Percentiles rank a stretch among this genome's conserved stretches.
These are phyloP conservation scores for Tympanoctomys barrerae DNA, from an alignment of 2,797 vertebrate species.

Conservation along the genomic window DNA sequence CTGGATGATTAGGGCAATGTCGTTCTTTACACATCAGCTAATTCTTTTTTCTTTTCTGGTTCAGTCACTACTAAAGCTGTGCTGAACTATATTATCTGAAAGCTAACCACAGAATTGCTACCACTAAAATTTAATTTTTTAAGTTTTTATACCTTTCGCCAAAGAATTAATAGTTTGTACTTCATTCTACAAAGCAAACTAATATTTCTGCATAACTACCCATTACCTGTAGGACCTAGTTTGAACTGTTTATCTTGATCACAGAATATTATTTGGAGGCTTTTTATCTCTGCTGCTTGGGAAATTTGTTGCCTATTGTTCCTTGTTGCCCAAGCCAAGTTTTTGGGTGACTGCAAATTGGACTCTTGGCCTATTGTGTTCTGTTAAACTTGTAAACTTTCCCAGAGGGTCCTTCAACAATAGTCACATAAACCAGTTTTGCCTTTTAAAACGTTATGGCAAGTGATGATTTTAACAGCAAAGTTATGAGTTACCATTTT, in stretches of 20 bases:
- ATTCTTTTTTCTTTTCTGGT: slow-evolving; percentile 47
- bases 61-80: slow-evolving; percentile 53
- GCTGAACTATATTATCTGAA: slow-evolving; percentile 59
- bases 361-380: neutral
- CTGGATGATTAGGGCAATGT: neutral
- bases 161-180: slow-evolving; percentile 32
- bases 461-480: neutral
- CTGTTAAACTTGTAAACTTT: slow-evolving; percentile 51
- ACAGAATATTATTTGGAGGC: neutral
- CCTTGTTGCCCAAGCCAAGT: neutral
- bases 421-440: neutral
- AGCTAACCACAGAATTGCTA: slow-evolving; percentile 64
- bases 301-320: neutral
- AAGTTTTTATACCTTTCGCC: slow-evolving; percentile 52
- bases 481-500: neutral
- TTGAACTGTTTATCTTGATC: slow-evolving; percentile 45
- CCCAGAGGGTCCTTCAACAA: neutral
- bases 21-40: slow-evolving; percentile 53
- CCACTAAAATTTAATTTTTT: slow-evolving; percentile 58
- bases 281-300: slow-evolving; percentile 57
- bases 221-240: neutral
- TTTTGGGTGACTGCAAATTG: slow-evolving; percentile 41
- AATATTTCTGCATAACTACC: slow-evolving; percentile 50
- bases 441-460: neutral
- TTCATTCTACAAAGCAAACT: slow-evolving; percentile 70